These are phyloP conservation scores for Pelochelys cantorii DNA, from an alignment of 2,797 vertebrate species.

Conservation along the genomic window DNA sequence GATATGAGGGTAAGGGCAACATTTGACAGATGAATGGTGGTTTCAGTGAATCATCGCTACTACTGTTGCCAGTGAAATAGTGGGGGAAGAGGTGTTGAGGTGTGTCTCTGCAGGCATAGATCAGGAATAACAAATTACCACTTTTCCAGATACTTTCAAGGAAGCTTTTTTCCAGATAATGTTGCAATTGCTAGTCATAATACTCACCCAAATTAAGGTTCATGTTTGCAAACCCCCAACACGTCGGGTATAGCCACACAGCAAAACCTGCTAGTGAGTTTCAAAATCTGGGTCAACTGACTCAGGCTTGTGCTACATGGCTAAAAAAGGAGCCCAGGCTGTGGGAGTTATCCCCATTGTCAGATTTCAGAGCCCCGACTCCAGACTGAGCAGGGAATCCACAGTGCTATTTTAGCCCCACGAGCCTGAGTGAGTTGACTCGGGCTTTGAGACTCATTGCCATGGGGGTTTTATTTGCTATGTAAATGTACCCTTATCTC, in stretches of 20 bases:
- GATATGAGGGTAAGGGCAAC: not conserved
- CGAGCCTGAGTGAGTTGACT: not conserved
- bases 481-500: not conserved
- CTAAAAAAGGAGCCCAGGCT: not conserved
- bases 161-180: constrained; percentile 35
- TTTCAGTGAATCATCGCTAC: not conserved
- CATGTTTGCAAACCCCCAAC: constrained; percentile 18
- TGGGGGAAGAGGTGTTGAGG: not conserved
- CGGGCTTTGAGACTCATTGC: not conserved
- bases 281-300: not conserved
- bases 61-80: not conserved
- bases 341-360: not conserved
- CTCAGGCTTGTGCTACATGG: not conserved
- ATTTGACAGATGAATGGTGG: not conserved
- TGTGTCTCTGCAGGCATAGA: constrained; percentile 10
- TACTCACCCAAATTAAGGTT: not conserved
- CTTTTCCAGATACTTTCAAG: constrained; percentile 62
- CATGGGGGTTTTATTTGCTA: not conserved
- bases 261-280: not conserved
- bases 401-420: not conserved
- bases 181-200: constrained; percentile 60
- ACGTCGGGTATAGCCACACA: not conserved
- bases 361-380: not conserved
- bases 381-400: not conserved
- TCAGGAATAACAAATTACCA: constrained; percentile 32